Percentiles rank a stretch among this genome's conserved stretches.
Evolutionary conservation across 2,113 vertebrate species (phyloP).

Genomic region (Rhineura floridana): DNA sequence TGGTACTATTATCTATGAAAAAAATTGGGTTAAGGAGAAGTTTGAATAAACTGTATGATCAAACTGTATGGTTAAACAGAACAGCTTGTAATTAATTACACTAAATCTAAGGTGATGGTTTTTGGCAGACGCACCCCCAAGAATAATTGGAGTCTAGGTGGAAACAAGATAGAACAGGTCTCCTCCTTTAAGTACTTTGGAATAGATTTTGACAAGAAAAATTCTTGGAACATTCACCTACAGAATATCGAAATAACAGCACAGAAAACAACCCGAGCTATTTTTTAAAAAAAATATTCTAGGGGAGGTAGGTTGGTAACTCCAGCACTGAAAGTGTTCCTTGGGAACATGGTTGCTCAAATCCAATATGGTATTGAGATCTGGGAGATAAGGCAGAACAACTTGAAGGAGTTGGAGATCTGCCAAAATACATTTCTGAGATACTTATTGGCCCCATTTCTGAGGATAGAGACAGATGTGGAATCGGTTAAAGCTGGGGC

Average conservation of each 20-base stretch:
- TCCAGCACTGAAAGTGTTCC: background rate
- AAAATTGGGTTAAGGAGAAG: too few species aligned
- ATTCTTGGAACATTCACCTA: background rate
- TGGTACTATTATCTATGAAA: too few species aligned
- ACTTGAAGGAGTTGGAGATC: background rate
- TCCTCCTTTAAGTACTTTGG: too few species aligned
- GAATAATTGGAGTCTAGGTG: too few species aligned
- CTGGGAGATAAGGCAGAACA: background rate
- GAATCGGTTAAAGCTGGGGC: background rate
- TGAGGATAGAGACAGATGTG: background rate
- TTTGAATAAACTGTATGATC: background rate
- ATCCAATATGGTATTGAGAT: background rate
- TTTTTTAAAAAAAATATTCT: background rate
- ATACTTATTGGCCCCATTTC: background rate
- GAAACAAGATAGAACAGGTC: too few species aligned
- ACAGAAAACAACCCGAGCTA: too few species aligned
- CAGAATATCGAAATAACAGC: background rate
- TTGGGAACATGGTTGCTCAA: background rate
- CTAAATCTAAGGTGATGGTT: too few species aligned
- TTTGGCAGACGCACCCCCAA: too few species aligned
- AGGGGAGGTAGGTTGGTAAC: background rate
- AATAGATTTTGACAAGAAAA: background rate
- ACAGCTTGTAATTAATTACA: background rate
- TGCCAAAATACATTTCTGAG: background rate
- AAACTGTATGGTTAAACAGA: background rate